These are phyloP conservation scores for Protobothrops flavoviridis DNA, from an alignment of 2,113 vertebrate genomes.

Conservation along the genomic window DNA sequence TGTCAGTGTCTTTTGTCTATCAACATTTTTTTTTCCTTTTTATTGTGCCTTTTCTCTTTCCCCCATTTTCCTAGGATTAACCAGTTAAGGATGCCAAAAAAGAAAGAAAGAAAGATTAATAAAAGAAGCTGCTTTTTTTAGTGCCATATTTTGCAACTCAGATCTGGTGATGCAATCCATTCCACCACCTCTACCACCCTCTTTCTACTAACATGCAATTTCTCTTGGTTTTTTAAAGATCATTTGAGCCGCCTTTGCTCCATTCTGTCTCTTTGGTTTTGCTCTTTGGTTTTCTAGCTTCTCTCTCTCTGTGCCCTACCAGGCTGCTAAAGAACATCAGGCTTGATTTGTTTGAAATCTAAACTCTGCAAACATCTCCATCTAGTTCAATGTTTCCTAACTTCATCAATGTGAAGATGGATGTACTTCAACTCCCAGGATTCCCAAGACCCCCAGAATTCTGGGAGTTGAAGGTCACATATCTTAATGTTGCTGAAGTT, in stretches of 20 bases:
- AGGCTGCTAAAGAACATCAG: background rate
- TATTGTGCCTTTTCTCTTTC: background rate
- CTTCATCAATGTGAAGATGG: background rate
- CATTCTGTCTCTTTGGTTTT: background rate
- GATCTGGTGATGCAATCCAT: background rate
- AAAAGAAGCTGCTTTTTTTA: background rate
- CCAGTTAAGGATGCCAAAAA: background rate
- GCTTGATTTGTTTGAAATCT: background rate
- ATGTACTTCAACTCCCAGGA: background rate
- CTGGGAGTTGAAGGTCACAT: background rate
- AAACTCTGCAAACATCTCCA: background rate
- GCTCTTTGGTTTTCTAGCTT: no score
- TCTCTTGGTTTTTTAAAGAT: background rate
- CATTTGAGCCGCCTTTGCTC: background rate
- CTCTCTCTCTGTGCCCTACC: background rate
- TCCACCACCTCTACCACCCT: background rate
- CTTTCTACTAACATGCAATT: background rate
- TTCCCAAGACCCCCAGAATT: background rate
- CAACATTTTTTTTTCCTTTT: background rate
- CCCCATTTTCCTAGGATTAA: background rate
- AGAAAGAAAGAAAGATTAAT: background rate
- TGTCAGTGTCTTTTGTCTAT: background rate
- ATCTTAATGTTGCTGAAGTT: background rate
- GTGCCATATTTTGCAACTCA: background rate
- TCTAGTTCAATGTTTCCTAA: background rate